Conservation (phyloP, 2,888 invertebrate genomes). For the Hypolimnas misippus region DNA sequence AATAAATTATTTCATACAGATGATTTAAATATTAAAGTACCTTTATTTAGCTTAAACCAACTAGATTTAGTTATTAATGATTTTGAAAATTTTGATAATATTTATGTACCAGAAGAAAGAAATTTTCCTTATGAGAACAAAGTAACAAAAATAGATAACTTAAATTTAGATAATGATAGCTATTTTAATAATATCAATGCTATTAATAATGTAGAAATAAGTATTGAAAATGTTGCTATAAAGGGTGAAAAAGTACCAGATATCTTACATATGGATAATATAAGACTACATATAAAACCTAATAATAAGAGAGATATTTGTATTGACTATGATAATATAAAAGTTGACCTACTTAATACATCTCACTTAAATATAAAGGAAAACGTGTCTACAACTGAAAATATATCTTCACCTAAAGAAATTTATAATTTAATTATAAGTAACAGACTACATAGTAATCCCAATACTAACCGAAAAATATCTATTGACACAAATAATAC, state of each 20-base stretch:
- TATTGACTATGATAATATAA: background rate
- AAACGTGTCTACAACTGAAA: too few relatives aligned
- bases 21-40: background rate
- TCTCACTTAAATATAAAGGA: too few relatives aligned
- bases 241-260: background rate
- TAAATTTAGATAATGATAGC: too few relatives aligned
- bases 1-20: background rate
- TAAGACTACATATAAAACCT: background rate
- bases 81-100: background rate
- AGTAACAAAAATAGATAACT: background rate
- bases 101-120: background rate
- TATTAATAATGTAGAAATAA: background rate
- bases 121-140: background rate
- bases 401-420: too few relatives aligned
- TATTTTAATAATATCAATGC: background rate
- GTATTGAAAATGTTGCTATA: background rate
- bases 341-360: too few relatives aligned
- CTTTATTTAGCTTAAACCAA: background rate
- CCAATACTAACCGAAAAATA: too few relatives aligned
- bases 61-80: background rate
- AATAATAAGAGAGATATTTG: background rate
- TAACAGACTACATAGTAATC: too few relatives aligned
- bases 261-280: background rate
- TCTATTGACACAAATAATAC: too few relatives aligned
- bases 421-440: too few relatives aligned